These are phyloP conservation scores for Nomada ruficornis DNA, from an alignment of 2,888 invertebrate species.

Conservation along the genomic window DNA sequence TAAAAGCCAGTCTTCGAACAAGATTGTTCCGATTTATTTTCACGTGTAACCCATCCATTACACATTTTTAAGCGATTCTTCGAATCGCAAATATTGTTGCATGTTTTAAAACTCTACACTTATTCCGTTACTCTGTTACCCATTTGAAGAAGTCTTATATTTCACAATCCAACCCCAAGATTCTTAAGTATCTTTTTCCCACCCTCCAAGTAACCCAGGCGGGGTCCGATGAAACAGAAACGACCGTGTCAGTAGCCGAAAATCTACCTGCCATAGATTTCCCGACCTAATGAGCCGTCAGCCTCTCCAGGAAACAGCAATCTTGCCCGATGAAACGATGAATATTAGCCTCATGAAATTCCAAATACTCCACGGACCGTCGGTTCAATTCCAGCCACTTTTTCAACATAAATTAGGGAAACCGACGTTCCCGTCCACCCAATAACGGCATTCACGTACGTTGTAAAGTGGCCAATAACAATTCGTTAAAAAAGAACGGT, in stretches of 20 bases:
- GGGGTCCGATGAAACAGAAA: not conserved
- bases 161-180: not conserved
- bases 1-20: no score
- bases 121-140: no score
- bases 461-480: slow-evolving; percentile 35
- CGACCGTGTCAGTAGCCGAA: slow-evolving; percentile 1
- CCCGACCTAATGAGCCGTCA: slow-evolving; percentile 53
- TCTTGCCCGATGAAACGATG: slow-evolving; percentile 39
- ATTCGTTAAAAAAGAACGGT: slow-evolving; percentile 35
- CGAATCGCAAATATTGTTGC: no score
- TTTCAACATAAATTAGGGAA: slow-evolving; percentile 48
- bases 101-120: no score
- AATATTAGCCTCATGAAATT: slow-evolving; percentile 54
- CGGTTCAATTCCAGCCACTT: slow-evolving; percentile 6
- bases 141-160: not conserved
- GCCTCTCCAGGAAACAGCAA: slow-evolving; percentile 31
- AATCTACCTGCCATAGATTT: slow-evolving; percentile 24
- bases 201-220: not conserved
- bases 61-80: no score
- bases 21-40: no score
- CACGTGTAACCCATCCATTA: no score
- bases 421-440: not conserved
- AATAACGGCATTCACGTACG: slow-evolving; percentile 24
- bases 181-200: not conserved
- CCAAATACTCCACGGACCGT: not conserved